phyloP scores from a whole-genome alignment of 1,140 invertebrate genomes.

The Cydia splendana region DNA sequence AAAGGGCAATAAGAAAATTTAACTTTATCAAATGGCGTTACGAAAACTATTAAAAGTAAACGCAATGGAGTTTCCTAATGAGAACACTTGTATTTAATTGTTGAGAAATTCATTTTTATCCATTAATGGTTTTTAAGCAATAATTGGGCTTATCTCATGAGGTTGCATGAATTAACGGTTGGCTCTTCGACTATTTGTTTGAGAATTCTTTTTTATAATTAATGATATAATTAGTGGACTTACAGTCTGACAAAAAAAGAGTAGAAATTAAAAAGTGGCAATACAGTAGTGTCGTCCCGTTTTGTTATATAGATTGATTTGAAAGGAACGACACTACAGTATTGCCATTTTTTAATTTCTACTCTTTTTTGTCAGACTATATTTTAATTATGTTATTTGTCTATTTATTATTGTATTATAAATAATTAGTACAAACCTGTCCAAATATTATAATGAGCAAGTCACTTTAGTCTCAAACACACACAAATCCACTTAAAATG shows the following conservation, averaged over 20 bases:
- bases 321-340: too few relatives aligned
- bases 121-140: constrained; percentile 3
- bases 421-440: constrained; percentile 5
- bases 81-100: constrained; percentile 5
- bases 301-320: too few relatives aligned
- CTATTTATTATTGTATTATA: neutral
- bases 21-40: constrained; percentile 19
- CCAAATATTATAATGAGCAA: neutral
- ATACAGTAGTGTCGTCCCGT: too few relatives aligned
- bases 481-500: constrained; percentile 17
- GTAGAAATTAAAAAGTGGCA: too few relatives aligned
- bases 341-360: too few relatives aligned
- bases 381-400: neutral
- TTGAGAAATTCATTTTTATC: constrained; percentile 2
- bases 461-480: neutral
- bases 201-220: neutral
- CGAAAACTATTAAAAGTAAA: neutral
- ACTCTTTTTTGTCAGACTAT: too few relatives aligned
- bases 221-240: neutral
- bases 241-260: too few relatives aligned
- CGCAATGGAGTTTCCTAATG: neutral
- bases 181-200: neutral
- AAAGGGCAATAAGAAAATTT: constrained; percentile 6
- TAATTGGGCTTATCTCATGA: neutral
- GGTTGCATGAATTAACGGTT: neutral